Percentiles rank a stretch among this genome's conserved stretches.
Evolutionary conservation across 2,113 vertebrate species (phyloP).

Genomic region (Haplochromis burtoni): DNA sequence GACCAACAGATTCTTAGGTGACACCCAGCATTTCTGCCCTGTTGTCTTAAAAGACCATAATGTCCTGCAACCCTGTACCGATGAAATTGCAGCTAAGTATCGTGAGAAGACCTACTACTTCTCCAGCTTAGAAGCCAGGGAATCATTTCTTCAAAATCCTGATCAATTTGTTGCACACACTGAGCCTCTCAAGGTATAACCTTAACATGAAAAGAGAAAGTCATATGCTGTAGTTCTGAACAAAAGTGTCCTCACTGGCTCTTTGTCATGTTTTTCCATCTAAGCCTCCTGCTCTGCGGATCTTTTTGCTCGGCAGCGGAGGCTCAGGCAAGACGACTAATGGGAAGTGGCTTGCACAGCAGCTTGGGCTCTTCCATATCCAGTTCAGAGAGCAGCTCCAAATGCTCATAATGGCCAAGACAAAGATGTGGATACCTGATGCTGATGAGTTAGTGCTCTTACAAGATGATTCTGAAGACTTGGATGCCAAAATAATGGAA

Average conservation of each 20-base stretch:
- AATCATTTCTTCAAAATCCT: constrained; percentile 80
- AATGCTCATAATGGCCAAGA: constrained; percentile 81
- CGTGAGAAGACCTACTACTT: constrained; percentile 85
- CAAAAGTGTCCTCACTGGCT: background rate
- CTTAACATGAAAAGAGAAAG: background rate
- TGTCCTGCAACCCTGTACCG: constrained; percentile 73
- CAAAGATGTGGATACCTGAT: constrained; percentile 64
- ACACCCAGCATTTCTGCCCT: constrained; percentile 86
- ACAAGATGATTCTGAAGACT: constrained; percentile 60
- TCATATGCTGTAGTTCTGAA: background rate
- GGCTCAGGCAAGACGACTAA: constrained; percentile 84
- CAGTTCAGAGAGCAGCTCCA: constrained; percentile 88
- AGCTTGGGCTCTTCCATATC: constrained; percentile 86
- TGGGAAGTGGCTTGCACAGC: constrained; percentile 76
- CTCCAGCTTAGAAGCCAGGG: constrained; percentile 72
- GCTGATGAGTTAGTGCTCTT: constrained; percentile 68
- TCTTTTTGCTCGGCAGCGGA: constrained; percentile 78
- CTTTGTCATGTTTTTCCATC: background rate
- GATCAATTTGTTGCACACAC: constrained; percentile 73
- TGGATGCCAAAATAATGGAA: constrained; percentile 47
- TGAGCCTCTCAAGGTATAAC: constrained; percentile 78
- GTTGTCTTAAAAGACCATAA: constrained; percentile 82
- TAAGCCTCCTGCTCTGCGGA: constrained; percentile 83
- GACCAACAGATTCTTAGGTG: constrained; percentile 75
- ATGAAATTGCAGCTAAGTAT: constrained; percentile 80